These are phyloP conservation scores for Pelodiscus sinensis DNA, from an alignment of 2,113 vertebrate genomes.

Conservation along the genomic window DNA sequence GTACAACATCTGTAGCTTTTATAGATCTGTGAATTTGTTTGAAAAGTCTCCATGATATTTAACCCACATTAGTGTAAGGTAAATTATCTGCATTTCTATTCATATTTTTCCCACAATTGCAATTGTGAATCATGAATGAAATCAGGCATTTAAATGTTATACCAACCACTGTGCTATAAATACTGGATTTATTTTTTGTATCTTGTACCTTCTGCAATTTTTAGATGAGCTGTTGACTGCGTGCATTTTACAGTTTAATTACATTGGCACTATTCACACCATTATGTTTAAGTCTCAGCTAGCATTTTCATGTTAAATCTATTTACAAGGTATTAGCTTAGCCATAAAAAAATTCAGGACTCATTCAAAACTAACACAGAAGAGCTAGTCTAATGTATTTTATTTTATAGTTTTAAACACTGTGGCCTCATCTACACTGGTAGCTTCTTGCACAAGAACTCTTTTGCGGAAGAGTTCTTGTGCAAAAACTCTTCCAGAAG, in stretches of 20 bases:
- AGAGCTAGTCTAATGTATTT: background rate
- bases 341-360: background rate
- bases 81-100: background rate
- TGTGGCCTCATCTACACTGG: background rate
- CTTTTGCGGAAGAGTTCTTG: too few relatives aligned
- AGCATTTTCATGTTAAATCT: background rate
- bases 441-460: too few relatives aligned
- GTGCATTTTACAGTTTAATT: background rate
- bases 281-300: background rate
- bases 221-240: background rate
- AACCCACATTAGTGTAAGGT: background rate
- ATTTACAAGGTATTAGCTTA: background rate
- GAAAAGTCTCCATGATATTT: background rate
- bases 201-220: background rate
- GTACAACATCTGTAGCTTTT: background rate
- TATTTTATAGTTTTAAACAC: background rate
- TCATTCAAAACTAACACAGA: background rate
- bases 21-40: background rate
- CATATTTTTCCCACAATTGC: background rate
- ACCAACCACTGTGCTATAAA: background rate
- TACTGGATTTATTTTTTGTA: background rate
- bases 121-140: background rate
- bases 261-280: background rate
- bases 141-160: background rate
- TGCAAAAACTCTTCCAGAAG: too few relatives aligned